A percentile compares a stretch with the other conserved stretches of the same genome.
Conservation (phyloP, 2,113 vertebrate species). For the Eretmochelys imbricata region DNA sequence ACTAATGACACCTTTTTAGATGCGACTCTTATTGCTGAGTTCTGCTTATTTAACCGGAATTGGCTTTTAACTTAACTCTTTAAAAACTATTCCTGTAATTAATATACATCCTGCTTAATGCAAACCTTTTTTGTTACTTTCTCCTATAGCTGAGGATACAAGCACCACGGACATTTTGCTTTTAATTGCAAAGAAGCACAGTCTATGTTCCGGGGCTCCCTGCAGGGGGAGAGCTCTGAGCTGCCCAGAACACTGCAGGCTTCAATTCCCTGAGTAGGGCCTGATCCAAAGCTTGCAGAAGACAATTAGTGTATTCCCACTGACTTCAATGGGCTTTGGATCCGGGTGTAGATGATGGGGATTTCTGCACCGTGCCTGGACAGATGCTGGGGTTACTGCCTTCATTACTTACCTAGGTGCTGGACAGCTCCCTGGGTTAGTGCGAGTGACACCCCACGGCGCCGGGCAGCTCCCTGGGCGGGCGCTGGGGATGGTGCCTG, state of each 20-base stretch:
- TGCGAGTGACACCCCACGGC: rapidly evolving
- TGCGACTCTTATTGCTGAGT: background rate
- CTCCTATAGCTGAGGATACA: background rate
- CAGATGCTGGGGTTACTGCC: background rate
- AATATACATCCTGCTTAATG: background rate
- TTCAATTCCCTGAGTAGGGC: background rate
- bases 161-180: background rate
- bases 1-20: background rate
- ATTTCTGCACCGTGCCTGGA: background rate
- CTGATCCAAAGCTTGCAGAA: background rate
- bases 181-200: background rate
- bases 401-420: background rate
- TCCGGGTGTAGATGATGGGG: background rate
- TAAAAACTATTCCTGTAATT: background rate
- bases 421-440: background rate
- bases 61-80: background rate
- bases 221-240: background rate
- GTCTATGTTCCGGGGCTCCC: background rate
- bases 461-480: background rate
- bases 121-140: background rate
- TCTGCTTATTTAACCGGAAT: background rate
- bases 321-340: background rate
- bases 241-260: too few relatives aligned
- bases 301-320: background rate
- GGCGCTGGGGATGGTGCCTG: background rate